Evolutionary conservation across 1,140 invertebrate species (phyloP).

Genomic region (Ylistrum balloti): DNA sequence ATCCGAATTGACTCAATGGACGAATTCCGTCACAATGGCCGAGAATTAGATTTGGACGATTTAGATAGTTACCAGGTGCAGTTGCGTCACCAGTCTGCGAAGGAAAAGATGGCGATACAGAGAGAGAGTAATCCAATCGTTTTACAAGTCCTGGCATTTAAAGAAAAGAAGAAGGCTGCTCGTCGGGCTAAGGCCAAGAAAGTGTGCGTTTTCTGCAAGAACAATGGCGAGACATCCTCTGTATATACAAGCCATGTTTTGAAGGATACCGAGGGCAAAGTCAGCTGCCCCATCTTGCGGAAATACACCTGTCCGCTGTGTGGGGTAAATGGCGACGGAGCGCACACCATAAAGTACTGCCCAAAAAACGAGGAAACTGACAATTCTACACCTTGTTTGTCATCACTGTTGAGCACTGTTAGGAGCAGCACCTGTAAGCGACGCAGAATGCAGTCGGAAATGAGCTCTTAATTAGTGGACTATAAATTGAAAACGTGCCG

Average conservation of each 20-base stretch:
- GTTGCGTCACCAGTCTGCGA: conserved; percentile 52
- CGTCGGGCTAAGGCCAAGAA: conserved; percentile 56
- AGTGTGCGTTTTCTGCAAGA: conserved; percentile 83
- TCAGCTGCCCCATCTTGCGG: conserved; percentile 84
- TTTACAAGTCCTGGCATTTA: conserved; percentile 60
- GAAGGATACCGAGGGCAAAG: conserved; percentile 77
- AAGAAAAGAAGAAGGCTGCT: conserved; percentile 59
- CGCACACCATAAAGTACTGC: conserved; percentile 84
- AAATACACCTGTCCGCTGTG: conserved; percentile 84
- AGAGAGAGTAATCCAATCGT: conserved; percentile 61
- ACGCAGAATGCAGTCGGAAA: not conserved
- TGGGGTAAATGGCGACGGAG: conserved; percentile 83
- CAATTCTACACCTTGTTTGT: not conserved
- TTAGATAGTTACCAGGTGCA: conserved; percentile 61
- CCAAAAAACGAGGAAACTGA: conserved; percentile 64
- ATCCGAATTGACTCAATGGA: conserved; percentile 58
- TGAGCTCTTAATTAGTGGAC: not conserved
- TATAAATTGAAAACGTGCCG: not conserved
- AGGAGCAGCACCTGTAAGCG: not conserved
- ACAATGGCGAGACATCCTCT: conserved; percentile 84
- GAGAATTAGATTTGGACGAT: conserved; percentile 61
- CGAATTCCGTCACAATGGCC: conserved; percentile 59
- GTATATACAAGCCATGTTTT: conserved; percentile 83
- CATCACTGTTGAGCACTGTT: not conserved
- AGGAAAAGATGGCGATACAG: conserved; percentile 54